Percentiles rank a stretch among this genome's conserved stretches.
phyloP scores from a whole-genome alignment of 2,113 vertebrate genomes.

The Chloropsis hardwickii region DNA sequence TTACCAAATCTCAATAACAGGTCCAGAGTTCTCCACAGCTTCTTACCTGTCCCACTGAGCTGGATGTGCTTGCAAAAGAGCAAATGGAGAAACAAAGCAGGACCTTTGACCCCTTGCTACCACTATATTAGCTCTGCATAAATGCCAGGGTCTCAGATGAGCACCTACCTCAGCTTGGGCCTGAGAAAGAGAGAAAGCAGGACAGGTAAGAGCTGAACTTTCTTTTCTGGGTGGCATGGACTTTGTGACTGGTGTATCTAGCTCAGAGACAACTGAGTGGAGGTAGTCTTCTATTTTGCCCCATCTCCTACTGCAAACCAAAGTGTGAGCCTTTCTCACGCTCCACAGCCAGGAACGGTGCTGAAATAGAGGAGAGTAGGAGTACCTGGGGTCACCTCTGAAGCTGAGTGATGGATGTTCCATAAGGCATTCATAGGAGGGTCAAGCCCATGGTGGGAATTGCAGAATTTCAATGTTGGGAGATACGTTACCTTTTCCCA shows the following conservation, averaged over 20 bases:
- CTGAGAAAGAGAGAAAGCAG: neutral
- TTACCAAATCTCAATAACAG: slow-evolving; percentile 47
- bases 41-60: neutral
- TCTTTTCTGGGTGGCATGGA: neutral
- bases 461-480: neutral
- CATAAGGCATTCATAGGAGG: neutral
- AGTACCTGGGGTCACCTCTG: neutral
- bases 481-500: neutral
- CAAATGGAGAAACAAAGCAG: slow-evolving; percentile 25
- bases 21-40: slow-evolving; percentile 34
- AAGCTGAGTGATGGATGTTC: neutral
- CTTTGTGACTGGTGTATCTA: neutral
- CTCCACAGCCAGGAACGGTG: neutral
- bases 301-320: neutral
- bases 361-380: neutral
- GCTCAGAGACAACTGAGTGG: neutral
- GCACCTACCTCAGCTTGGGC: neutral
- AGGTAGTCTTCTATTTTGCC: neutral
- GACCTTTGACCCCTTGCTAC: slow-evolving; percentile 40
- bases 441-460: neutral
- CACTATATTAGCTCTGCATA: slow-evolving; percentile 26
- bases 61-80: slow-evolving; percentile 53
- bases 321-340: neutral
- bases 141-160: neutral
- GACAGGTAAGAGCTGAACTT: slow-evolving; percentile 55